Conservation (phyloP, 2,888 invertebrate genomes). For the Mycalesis mineus region DNA sequence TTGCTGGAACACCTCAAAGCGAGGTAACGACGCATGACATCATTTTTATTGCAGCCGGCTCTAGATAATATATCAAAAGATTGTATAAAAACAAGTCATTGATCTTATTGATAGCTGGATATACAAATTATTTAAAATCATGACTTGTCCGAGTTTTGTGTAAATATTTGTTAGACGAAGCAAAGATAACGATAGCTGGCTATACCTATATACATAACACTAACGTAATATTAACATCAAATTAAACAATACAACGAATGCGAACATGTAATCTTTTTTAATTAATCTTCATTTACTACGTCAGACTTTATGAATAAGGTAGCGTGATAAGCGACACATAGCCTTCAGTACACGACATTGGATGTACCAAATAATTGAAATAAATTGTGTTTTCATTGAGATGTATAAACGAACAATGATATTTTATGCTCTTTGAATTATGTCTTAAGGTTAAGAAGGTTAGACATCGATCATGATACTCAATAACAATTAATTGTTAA, state of each 20-base stretch:
- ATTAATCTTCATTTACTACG: background rate
- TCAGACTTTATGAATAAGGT: background rate
- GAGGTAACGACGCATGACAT: too few species aligned
- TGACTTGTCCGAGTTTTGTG: too few species aligned
- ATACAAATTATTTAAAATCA: too few species aligned
- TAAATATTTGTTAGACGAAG: too few species aligned
- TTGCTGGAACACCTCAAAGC: too few species aligned
- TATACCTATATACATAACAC: too few species aligned
- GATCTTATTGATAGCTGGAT: too few species aligned
- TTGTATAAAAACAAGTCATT: too few species aligned
- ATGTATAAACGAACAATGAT: slow-evolving; percentile 1
- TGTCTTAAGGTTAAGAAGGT: slow-evolving; percentile 2
- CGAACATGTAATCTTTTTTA: background rate
- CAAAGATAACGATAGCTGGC: too few species aligned
- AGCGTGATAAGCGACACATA: background rate
- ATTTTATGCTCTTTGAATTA: slow-evolving; percentile 5
- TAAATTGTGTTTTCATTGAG: slow-evolving; percentile 9
- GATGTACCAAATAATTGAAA: slow-evolving; percentile 5
- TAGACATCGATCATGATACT: background rate
- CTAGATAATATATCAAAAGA: too few species aligned
- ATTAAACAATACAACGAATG: background rate
- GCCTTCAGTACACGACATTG: background rate
- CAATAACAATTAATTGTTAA: background rate
- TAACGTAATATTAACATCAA: background rate
- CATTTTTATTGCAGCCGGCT: too few species aligned